Evolutionary conservation across 2,113 vertebrate species (phyloP), one percentile per base, ranked within the genome.

Genomic region (Nannobrachium achirus): DNA sequence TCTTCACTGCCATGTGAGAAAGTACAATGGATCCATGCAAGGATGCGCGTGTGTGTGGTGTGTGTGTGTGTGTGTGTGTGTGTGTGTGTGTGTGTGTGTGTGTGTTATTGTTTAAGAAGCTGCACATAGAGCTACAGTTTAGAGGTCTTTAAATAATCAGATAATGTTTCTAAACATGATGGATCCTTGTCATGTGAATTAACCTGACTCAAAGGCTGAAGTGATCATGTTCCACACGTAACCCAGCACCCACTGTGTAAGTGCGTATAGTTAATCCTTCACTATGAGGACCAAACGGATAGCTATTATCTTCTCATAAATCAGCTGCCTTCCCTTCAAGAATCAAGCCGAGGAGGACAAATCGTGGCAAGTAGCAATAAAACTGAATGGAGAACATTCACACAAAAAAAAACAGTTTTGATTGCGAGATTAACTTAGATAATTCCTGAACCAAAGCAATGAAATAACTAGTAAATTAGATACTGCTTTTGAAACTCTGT

Each of bases 231-330:
- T 33, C 25, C 6, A 33, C 25, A 33, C 25, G 3, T 33, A 33
- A 33, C 25, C 25, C 25, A 33, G 25, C 25, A 33, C 25, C 25
- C 25, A 33, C 25, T 33, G 25, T 33, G 25, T 3, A 33, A 4
- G 25, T 33, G 25, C 25, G 25, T 33, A 5, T 33, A 33, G 25
- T 33, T 33, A 33, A 33, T 25, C 20, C 20, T 25, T 25, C 86
- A 86, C 86, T 82, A 84, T 83, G 86, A 65, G 81, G 66, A 78
- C 71, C 66, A 79, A 76, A 90, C 85, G 89, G 88, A 90, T 75
- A 64, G 19, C 49, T 79, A 80, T 87, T 89, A 78, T 88, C 85
- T 75, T 65, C 71, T 56, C 46, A 66, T 84, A 89, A 83, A 81
- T 65, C 82, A 73, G 73, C 79, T 67, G 66, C 84, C 85, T 76